phyloP scores from a whole-genome alignment of 2,113 vertebrate species.

The Odocoileus hemionus region DNA sequence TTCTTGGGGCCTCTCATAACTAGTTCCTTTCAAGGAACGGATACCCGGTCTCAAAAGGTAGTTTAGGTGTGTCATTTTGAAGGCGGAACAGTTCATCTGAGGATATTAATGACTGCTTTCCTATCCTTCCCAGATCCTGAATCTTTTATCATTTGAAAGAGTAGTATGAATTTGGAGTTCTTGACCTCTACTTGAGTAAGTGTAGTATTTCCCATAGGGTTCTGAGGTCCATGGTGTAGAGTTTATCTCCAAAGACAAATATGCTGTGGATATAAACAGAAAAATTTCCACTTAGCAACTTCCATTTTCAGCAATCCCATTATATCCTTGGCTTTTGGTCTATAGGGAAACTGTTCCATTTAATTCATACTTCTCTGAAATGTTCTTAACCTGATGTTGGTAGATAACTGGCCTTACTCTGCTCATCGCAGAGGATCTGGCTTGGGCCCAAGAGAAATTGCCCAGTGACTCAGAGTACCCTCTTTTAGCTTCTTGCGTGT shows the following conservation, averaged over 20 bases:
- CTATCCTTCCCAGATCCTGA: not conserved
- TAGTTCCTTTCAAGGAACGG: constrained; percentile 22
- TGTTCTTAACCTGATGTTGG: not conserved
- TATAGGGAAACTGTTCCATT: not conserved
- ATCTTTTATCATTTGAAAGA: constrained; percentile 10
- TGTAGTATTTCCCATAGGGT: not conserved
- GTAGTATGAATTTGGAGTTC: constrained; percentile 38
- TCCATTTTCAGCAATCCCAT: not conserved
- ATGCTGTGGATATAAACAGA: not conserved
- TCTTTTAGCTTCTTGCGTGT: not conserved
- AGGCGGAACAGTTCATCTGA: constrained; percentile 19
- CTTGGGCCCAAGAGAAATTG: not conserved
- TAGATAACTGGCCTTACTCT: not conserved
- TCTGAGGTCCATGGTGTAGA: not conserved
- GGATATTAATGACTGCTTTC: not conserved
- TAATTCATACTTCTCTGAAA: not conserved
- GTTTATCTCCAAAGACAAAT: constrained; percentile 34
- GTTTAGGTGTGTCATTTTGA: constrained; percentile 27
- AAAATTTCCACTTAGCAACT: not conserved
- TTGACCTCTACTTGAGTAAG: not conserved
- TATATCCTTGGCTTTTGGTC: constrained; percentile 11
- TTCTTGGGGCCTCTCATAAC: not conserved
- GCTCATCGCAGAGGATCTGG: not conserved
- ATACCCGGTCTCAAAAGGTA: not conserved
- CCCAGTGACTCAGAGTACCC: not conserved